phyloP scores from a whole-genome alignment of 2,797 vertebrate genomes.

The Serranus cabrilla region DNA sequence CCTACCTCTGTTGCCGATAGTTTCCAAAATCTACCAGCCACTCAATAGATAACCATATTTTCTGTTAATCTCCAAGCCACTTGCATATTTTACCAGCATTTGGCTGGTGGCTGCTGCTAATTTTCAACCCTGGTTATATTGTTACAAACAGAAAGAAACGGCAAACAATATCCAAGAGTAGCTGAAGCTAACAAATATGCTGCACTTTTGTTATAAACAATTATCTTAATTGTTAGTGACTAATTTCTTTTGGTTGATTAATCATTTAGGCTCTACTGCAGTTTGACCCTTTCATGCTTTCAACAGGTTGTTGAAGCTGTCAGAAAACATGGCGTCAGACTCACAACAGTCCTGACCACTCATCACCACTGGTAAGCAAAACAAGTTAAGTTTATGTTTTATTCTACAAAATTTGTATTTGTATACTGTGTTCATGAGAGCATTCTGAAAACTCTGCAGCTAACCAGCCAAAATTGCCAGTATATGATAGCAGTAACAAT shows the following conservation, averaged over 20 bases:
- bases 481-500: background rate
- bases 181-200: too few relatives aligned
- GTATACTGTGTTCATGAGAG: rapidly evolving
- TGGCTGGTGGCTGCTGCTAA: too few relatives aligned
- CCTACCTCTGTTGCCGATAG: too few relatives aligned
- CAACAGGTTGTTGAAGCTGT: slow-evolving; percentile 92
- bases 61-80: too few relatives aligned
- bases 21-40: too few relatives aligned
- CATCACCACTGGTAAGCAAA: slow-evolving; percentile 96
- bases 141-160: too few relatives aligned
- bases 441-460: background rate
- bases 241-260: background rate
- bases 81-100: too few relatives aligned
- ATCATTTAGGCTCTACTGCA: background rate
- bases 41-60: too few relatives aligned
- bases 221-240: background rate
- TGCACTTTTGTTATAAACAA: background rate
- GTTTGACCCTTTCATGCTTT: slow-evolving; percentile 13
- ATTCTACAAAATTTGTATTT: background rate
- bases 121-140: too few relatives aligned
- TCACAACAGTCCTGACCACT: slow-evolving; percentile 95
- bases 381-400: background rate
- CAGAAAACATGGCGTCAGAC: slow-evolving; percentile 91
- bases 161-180: too few relatives aligned
- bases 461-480: background rate